phyloP scores from a whole-genome alignment of 2,888 invertebrate genomes.

The Tenthredo distinguenda region DNA sequence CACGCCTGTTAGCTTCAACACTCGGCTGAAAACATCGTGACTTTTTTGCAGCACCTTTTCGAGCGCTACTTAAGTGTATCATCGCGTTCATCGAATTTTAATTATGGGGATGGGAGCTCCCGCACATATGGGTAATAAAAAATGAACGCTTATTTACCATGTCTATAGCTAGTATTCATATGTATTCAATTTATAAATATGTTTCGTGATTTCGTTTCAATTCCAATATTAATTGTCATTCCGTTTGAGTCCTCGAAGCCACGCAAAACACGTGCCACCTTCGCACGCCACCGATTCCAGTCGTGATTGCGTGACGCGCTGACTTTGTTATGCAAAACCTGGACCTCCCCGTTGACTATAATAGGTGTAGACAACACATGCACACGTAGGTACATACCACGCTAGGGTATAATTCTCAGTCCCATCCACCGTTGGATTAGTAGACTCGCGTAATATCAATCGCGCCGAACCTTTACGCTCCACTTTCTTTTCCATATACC shows the following conservation, averaged over 20 bases:
- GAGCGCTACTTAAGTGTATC: neutral
- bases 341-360: conserved; percentile 43
- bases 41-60: neutral
- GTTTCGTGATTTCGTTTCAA: neutral
- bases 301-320: conserved; percentile 75
- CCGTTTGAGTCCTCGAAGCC: conserved; percentile 11
- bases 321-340: conserved; percentile 61
- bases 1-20: conserved; percentile 1
- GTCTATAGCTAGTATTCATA: neutral
- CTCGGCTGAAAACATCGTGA: neutral
- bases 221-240: conserved; percentile 24
- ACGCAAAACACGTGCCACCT: conserved; percentile 71
- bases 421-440: conserved; percentile 31
- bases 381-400: neutral
- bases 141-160: neutral
- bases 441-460: neutral
- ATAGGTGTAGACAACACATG: conserved; percentile 6
- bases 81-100: neutral
- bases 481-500: neutral
- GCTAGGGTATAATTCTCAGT: neutral
- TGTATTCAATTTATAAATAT: neutral
- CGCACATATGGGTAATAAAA: neutral
- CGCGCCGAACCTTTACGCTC: neutral
- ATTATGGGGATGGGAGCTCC: neutral
- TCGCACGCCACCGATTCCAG: conserved; percentile 67